phyloP scores from a whole-genome alignment of 2,888 invertebrate species.

The Argyresthia albistria region DNA sequence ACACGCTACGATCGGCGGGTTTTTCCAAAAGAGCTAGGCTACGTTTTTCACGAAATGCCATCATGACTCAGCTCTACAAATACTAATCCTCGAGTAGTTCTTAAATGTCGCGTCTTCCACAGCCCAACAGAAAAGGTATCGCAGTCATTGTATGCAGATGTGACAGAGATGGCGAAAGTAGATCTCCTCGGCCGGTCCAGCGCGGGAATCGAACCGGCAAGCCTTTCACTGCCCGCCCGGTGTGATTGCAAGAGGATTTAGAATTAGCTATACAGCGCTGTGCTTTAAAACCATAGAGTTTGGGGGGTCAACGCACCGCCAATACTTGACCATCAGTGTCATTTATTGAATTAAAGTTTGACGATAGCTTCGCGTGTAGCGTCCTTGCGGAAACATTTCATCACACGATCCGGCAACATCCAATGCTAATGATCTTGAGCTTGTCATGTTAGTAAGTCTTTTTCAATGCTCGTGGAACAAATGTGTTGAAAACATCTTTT shows the following conservation, averaged over 20 bases:
- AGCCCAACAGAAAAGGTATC: background rate
- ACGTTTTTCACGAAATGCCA: no score
- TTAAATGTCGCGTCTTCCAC: background rate
- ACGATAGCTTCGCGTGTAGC: background rate
- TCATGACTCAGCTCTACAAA: no score
- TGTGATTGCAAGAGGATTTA: background rate
- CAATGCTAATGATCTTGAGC: no score
- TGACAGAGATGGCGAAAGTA: slow-evolving; percentile 55
- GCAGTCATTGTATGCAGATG: slow-evolving; percentile 59
- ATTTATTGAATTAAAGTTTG: background rate
- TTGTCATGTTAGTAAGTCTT: no score
- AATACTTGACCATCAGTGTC: no score
- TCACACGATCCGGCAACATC: background rate
- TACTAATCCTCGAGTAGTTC: background rate
- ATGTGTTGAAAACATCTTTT: no score
- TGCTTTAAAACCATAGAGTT: background rate
- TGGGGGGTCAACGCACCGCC: background rate
- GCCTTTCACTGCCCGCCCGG: slow-evolving; percentile 24
- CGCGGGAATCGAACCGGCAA: slow-evolving; percentile 57
- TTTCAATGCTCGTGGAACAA: no score
- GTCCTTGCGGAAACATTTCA: no score
- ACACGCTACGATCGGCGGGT: no score
- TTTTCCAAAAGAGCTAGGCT: no score
- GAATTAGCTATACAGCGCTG: background rate
- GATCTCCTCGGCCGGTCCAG: slow-evolving; percentile 24